Percentiles rank a stretch among this genome's conserved stretches.
phyloP scores from a whole-genome alignment of 2,113 vertebrate species.

The Toxostoma redivivum region DNA sequence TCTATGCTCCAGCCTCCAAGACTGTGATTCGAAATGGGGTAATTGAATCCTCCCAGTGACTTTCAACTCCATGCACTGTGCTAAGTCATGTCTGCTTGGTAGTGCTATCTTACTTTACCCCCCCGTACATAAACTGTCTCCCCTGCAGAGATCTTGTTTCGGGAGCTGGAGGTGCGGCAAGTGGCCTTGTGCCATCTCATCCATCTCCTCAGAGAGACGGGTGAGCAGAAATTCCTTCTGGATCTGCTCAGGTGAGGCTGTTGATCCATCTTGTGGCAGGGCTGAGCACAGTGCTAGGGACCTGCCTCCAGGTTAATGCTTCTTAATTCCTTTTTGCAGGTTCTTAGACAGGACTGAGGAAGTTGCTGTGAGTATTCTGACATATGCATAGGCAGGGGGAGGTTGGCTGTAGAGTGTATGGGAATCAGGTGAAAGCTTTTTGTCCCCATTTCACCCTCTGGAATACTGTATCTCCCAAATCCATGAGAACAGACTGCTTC shows the following conservation, averaged over 20 bases:
- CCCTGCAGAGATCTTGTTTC: constrained; percentile 84
- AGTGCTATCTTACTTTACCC: neutral
- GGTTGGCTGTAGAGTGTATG: neutral
- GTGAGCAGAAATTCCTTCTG: constrained; percentile 84
- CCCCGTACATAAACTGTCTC: neutral
- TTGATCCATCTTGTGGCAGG: neutral
- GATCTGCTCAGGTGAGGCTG: constrained; percentile 86
- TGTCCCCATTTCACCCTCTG: neutral
- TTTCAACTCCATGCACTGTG: neutral
- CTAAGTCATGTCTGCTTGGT: neutral
- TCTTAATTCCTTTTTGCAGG: constrained; percentile 64
- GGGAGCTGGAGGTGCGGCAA: constrained; percentile 85
- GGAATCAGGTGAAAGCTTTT: neutral
- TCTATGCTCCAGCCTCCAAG: neutral
- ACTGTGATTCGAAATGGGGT: neutral
- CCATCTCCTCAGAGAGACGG: constrained; percentile 87
- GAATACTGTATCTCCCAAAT: neutral
- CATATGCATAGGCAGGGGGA: too few species aligned
- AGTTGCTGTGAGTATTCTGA: constrained; percentile 85
- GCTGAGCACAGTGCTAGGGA: neutral
- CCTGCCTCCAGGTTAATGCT: neutral
- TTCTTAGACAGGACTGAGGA: constrained; percentile 89
- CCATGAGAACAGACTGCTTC: neutral
- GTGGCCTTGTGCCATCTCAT: constrained; percentile 89
- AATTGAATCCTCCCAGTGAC: neutral